phyloP scores from a whole-genome alignment of 2,113 vertebrate genomes.

The Sinocyclocheilus anophthalmus region DNA sequence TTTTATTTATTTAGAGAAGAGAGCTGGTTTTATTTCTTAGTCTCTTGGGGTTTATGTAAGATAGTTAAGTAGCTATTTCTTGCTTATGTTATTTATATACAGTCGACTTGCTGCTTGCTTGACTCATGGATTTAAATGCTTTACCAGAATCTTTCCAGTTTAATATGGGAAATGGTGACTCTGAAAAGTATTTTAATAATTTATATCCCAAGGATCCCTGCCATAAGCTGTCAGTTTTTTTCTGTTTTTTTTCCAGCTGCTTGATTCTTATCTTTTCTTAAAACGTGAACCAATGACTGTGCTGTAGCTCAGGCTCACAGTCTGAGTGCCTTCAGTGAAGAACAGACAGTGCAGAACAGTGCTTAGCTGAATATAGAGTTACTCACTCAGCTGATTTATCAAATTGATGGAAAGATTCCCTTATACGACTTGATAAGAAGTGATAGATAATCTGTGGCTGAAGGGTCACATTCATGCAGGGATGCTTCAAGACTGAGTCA shows the following conservation, averaged over 20 bases:
- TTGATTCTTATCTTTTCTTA: conserved; percentile 14
- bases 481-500: conserved; percentile 1
- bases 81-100: too few relatives aligned
- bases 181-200: conserved; percentile 12
- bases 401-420: not conserved
- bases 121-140: too few relatives aligned
- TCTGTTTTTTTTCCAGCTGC: not conserved
- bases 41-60: too few relatives aligned
- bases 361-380: not conserved
- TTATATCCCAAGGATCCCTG: not conserved
- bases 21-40: too few relatives aligned
- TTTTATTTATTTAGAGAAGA: too few relatives aligned
- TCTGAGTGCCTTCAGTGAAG: not conserved
- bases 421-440: conserved; percentile 11
- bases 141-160: too few relatives aligned
- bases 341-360: not conserved
- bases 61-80: too few relatives aligned
- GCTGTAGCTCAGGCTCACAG: conserved; percentile 6
- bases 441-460: conserved; percentile 15
- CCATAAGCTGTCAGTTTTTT: not conserved
- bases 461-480: conserved; percentile 14
- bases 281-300: conserved; percentile 14
- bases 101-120: too few relatives aligned
- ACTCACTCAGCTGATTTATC: conserved; percentile 11
- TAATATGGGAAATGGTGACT: too few relatives aligned